A percentile compares a stretch with the other conserved stretches of the same genome.
These are phyloP conservation scores for Drosophila kuntzei DNA, from an alignment of 2,888 invertebrate genomes.

Conservation along the genomic window DNA sequence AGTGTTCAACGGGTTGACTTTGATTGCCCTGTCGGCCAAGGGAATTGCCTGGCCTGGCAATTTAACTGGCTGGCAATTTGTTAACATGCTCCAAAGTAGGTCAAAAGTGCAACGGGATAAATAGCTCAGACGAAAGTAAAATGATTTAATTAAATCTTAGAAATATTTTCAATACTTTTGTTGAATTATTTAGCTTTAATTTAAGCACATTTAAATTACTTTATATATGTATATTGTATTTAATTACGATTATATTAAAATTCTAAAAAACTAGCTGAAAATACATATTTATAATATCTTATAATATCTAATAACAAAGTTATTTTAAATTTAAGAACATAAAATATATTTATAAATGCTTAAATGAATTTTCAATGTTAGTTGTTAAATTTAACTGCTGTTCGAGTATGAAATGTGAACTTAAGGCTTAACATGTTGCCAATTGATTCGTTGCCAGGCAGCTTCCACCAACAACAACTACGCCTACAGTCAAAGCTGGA, in stretches of 20 bases:
- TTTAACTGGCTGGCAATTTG: conserved; percentile 32
- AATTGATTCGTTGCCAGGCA: conserved; percentile 30
- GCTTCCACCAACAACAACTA: conserved; percentile 7
- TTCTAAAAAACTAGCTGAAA: too few species aligned
- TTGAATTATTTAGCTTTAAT: too few species aligned
- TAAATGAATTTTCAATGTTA: background rate
- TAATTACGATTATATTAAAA: too few species aligned
- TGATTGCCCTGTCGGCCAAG: conserved; percentile 44
- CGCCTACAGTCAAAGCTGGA: conserved; percentile 2
- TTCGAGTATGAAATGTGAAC: conserved; percentile 1
- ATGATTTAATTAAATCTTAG: background rate
- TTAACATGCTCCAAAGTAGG: conserved; percentile 46
- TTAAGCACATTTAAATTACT: too few species aligned
- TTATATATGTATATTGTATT: too few species aligned
- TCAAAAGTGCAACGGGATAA: conserved; percentile 60
- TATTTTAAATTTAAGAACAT: background rate
- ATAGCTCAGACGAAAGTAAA: conserved; percentile 9
- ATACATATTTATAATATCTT: too few species aligned
- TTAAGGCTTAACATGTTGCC: conserved; percentile 37
- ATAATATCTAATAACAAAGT: background rate
- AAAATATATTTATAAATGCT: background rate
- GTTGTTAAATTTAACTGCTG: conserved; percentile 18
- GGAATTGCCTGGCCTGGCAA: conserved; percentile 59
- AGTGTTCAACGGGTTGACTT: conserved; percentile 33
- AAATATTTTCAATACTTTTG: background rate